A percentile compares a stretch with the other conserved stretches of the same genome.
phyloP scores from a whole-genome alignment of 2,797 vertebrate species.

The Acanthurus lineatus region DNA sequence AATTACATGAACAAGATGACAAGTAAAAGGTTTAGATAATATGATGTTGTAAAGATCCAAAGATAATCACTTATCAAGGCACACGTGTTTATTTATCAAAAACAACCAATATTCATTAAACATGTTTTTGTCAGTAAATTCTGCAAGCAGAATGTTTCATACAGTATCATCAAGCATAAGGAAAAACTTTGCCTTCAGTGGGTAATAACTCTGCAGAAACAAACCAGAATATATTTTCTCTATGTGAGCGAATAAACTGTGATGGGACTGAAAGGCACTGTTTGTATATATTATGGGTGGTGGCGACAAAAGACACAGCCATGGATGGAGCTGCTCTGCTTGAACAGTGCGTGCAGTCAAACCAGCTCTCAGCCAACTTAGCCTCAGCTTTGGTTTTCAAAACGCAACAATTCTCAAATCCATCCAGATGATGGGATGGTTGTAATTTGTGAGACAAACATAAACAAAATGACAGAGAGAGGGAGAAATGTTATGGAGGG shows the following conservation, averaged over 20 bases:
- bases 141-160: background rate
- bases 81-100: constrained; percentile 17
- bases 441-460: constrained; percentile 9
- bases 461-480: constrained; percentile 28
- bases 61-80: background rate
- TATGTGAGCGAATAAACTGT: constrained; percentile 12
- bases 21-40: background rate
- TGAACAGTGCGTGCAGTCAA: constrained; percentile 48
- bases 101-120: background rate
- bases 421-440: constrained; percentile 17
- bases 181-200: constrained; percentile 3
- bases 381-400: constrained; percentile 54
- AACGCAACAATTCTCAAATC: constrained; percentile 51
- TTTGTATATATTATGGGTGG: constrained; percentile 24
- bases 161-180: background rate
- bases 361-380: constrained; percentile 27
- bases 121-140: background rate
- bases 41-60: background rate
- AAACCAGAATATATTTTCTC: constrained; percentile 1
- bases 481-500: constrained; percentile 47
- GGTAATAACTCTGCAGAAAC: constrained; percentile 3
- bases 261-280: constrained; percentile 18
- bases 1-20: constrained; percentile 21
- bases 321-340: constrained; percentile 40
- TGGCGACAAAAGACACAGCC: constrained; percentile 47